Evolutionary conservation across 2,888 invertebrate species (phyloP), one percentile per base, ranked within the genome.

Genomic region (Gnatocerus cornutus): DNA sequence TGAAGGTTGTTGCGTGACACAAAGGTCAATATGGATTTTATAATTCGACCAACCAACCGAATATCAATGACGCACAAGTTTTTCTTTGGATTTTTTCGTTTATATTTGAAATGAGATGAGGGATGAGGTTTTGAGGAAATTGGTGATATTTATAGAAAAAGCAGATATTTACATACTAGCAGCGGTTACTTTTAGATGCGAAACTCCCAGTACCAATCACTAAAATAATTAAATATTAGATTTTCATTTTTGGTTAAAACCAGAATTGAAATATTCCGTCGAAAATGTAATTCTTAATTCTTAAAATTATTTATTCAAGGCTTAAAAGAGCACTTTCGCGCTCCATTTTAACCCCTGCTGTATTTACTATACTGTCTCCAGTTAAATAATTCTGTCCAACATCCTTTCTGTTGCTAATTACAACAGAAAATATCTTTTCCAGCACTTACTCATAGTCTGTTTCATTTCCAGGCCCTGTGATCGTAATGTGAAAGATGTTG

Each of bases 401-500:
- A 21, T 21, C 21, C 21, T 33, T 33, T 33, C 9, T n/a, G 33
- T 6, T 33, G n/a, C 33, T 33, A 33, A 7, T 33, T 9, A n/a
- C 7, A 2, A 1, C 6, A 33, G n/a, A 7, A 33, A 33, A 6
- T 33, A 33, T 33, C 7, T 33, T 4, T 4, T 21, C 21, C 21
- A 4, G 4, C 33, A 33, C 1, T 33, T 33, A 33, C 2, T 33
- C 33, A 33, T n/a, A 33, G 33, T 33, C n/a, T 33, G 33, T 33
- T 72, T 72, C 76, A 71, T 41, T 86, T 87, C 30, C 86, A 92
- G 92, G 85, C 92, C 93, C 65, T 88, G 89, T 80, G 92, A 93
- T 84, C 87, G 93, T 71, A 91, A 90, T 78, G 88, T 90, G 74
- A 89, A 91, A 80, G 93, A 93, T 83, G 89, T 92, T 74, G 92